Base-by-base conservation (phyloP, 1,140 invertebrate species). In the Caerostris extrusa region DNA sequence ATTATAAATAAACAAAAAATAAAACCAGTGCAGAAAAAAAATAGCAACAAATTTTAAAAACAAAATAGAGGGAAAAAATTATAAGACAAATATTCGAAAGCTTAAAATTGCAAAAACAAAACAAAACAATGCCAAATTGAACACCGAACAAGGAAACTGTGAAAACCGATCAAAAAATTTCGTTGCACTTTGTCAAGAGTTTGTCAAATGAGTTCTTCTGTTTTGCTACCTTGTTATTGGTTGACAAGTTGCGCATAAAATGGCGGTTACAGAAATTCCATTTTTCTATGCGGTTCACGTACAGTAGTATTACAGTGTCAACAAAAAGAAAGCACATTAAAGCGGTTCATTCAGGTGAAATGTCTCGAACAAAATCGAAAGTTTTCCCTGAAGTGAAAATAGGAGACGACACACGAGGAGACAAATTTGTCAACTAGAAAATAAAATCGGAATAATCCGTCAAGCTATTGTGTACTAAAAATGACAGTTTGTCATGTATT, bases 211-310 rank as follows among this genome's bases (percentile, higher is more conserved):
- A 50, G 71, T 77, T 53, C 34, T 50, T 19, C 71, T 77, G 71
- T 77, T 77, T 50, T 50, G 71, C 71, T 77, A 50, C 71, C 12
- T 77, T 50, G 50, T 77, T 77, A 77, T 77, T 77, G 71, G 50
- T n/a, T n/a, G n/a, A 34, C 53, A 77, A 77, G 19, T 77, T 77
- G 34, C 71, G 71, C 19, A 50, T 77, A 77, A 77, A 77, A 77
- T 77, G 71, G 5, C 71, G 19, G 8, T 71, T 34, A 14, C 71
- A 77, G 71, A 77, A 77, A 50, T 50, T 77, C 7, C 34, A 53
- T 50, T 67, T 50, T 77, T 5, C 19, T 34, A 53, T 77, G 19
- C 71, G 7, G 50, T 77, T 77, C 71, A 77, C 50, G 71, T 77
- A 77, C 7, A 53, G 5, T 50, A 12, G 34, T 14, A 77, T 34